Percentiles rank a stretch among this genome's conserved stretches.
Evolutionary conservation across 2,888 invertebrate genomes (phyloP).

Genomic region (Noctuana brunneofusca): DNA sequence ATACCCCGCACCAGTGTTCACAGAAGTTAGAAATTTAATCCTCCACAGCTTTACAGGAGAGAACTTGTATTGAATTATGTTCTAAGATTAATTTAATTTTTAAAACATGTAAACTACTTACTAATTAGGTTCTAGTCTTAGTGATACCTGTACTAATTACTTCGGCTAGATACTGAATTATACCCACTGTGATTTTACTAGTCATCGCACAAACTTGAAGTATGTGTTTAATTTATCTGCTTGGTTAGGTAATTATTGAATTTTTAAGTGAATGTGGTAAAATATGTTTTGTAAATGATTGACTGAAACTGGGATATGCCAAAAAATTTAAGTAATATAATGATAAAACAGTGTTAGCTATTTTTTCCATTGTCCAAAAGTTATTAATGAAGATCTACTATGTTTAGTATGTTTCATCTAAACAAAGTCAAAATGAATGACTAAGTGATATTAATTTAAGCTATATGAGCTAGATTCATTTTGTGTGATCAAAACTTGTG

Average conservation of each 20-base stretch:
- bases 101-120: background rate
- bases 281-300: slow-evolving; percentile 1
- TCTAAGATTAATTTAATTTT: background rate
- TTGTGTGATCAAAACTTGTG: slow-evolving; percentile 47
- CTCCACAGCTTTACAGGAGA: slow-evolving; percentile 1
- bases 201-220: slow-evolving; percentile 48
- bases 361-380: background rate
- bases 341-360: background rate
- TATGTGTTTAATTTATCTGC: slow-evolving; percentile 21
- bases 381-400: too few species aligned
- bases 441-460: slow-evolving; percentile 80
- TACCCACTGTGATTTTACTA: slow-evolving; percentile 57
- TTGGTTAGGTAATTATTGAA: background rate
- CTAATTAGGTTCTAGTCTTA: slow-evolving; percentile 24
- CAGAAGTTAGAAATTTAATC: background rate
- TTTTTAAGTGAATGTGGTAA: background rate
- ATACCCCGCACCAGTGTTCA: background rate
- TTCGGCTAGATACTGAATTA: slow-evolving; percentile 31
- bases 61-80: background rate
- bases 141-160: slow-evolving; percentile 30
- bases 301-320: background rate
- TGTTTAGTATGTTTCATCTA: background rate
- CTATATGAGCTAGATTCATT: slow-evolving; percentile 71
- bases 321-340: background rate
- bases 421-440: background rate